Base-by-base conservation (phyloP, 2,113 vertebrate genomes). In the Cardinalis cardinalis region DNA sequence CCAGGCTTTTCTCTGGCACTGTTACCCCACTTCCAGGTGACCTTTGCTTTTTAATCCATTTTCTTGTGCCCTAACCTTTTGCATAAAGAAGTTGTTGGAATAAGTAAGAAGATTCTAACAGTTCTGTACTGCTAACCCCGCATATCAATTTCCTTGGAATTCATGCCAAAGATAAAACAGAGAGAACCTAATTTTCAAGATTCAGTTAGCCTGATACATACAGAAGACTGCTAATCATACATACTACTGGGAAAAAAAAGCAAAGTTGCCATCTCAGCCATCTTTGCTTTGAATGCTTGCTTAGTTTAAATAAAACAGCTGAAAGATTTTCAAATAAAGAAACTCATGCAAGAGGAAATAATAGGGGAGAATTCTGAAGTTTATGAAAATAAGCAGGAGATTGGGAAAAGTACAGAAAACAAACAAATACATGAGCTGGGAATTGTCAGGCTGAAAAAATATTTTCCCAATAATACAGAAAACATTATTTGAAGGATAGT, bases 301-400 rank as follows among this genome's bases (percentile, higher is more conserved):
- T 84, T 36, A 18, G 21, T 28, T 66, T 77, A 78, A 26, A 52
- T 29, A 75, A 3, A 74, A 51, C 9, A 21, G n/a, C 25, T 48
- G 40, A 81, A n/a, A 25, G 59, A 70, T 63, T 79, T 82, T 77
- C 18, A 77, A 64, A 71, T 52, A 61, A 68, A 69, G 59, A 66
- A 75, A 64, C 4, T 5, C 16, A 40, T 58, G 36, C 29, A 88
- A 32, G 17, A 36, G 14, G 16, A 94, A 89, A 51, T 81, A 75
- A 24, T 60, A 43, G 3, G 18, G 3, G 5, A 88, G n/a, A 49
- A 18, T 88, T 71, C 29, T 55, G 25, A 82, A 63, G 41, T 88
- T 93, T 72, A 87, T 34, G 29, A 87, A 93, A 94, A 92, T 74
- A 88, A 76, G n/a, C 34, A 51, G 28, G 78, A 77, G 55, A 80